Percentiles rank a stretch among this genome's conserved stretches.
phyloP scores from a whole-genome alignment of 1,140 invertebrate species.

The Drosophila miranda region DNA sequence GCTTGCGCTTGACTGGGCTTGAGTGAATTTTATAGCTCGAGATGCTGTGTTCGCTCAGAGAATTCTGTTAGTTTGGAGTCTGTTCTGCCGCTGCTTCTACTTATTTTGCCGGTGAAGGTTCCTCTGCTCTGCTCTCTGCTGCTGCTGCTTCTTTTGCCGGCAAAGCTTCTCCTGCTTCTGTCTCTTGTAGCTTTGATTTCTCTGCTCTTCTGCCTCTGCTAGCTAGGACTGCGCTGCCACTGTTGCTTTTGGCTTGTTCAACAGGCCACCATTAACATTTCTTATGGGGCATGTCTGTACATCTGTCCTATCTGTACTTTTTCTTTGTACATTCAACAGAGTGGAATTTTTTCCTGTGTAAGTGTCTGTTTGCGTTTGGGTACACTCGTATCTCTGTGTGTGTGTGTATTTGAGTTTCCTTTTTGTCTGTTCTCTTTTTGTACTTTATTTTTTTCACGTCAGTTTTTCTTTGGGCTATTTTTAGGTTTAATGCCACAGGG shows the following conservation, averaged over 20 bases:
- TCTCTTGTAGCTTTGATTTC: conserved; percentile 13
- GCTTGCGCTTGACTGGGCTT: conserved; percentile 24
- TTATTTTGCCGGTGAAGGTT: conserved; percentile 31
- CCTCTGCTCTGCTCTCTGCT: conserved; percentile 10
- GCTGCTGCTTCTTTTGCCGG: conserved; percentile 46
- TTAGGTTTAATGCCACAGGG: conserved; percentile 35
- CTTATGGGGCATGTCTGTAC: conserved; percentile 34
- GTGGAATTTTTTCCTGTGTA: conserved; percentile 52
- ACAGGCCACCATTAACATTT: conserved; percentile 73
- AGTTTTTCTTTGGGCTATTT: conserved; percentile 52
- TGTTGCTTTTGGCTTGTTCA: conserved; percentile 68
- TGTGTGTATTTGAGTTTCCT: conserved; percentile 29
- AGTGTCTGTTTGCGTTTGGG: not conserved
- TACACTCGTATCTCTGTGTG: not conserved
- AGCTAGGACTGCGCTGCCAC: conserved; percentile 22
- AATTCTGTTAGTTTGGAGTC: too few species aligned
- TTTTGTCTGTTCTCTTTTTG: conserved; percentile 18
- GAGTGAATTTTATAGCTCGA: not conserved
- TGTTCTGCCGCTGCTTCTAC: conserved; percentile 12
- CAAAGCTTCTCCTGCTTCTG: conserved; percentile 27
- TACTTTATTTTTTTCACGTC: conserved; percentile 24
- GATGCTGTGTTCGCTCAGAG: conserved; percentile 4
- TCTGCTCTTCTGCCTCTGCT: conserved; percentile 29
- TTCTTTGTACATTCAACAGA: conserved; percentile 63
- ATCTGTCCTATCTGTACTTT: conserved; percentile 10